A percentile compares a stretch with the other conserved stretches of the same genome.
These are phyloP conservation scores for Dolomedes plantarius DNA, from an alignment of 2,888 invertebrate species.

Conservation along the genomic window DNA sequence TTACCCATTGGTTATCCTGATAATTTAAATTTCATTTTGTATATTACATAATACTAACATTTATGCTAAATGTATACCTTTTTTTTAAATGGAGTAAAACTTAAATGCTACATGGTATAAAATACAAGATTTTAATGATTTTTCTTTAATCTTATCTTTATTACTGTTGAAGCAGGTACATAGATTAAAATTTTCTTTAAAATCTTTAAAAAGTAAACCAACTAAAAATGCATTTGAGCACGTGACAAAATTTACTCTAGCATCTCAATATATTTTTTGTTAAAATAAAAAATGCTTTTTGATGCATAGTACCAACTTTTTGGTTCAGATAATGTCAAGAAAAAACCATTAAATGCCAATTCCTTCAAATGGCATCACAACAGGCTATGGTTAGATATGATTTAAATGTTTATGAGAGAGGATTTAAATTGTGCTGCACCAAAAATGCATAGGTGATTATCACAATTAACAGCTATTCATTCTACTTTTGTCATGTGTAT, in stretches of 20 bases:
- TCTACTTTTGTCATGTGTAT: conserved; percentile 58
- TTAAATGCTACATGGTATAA: too few species aligned
- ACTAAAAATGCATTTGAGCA: neutral
- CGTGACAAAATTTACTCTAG: neutral
- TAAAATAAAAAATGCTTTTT: neutral
- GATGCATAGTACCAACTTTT: neutral
- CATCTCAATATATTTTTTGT: neutral
- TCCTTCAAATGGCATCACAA: neutral
- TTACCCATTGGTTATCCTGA: too few species aligned
- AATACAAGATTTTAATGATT: too few species aligned
- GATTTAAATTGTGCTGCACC: conserved; percentile 51
- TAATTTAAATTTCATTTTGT: too few species aligned
- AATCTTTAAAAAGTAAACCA: neutral
- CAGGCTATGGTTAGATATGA: conserved; percentile 25
- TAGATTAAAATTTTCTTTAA: neutral
- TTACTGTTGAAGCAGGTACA: too few species aligned
- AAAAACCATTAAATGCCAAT: neutral
- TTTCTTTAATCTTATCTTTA: too few species aligned
- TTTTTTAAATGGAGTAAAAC: too few species aligned
- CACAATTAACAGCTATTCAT: conserved; percentile 52
- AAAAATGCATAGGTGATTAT: conserved; percentile 60
- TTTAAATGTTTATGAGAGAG: neutral
- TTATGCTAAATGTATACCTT: too few species aligned
- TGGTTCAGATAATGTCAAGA: neutral
- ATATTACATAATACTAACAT: too few species aligned